Base-by-base conservation (phyloP, 2,113 vertebrate species). In the Sisor rabdophorus region DNA sequence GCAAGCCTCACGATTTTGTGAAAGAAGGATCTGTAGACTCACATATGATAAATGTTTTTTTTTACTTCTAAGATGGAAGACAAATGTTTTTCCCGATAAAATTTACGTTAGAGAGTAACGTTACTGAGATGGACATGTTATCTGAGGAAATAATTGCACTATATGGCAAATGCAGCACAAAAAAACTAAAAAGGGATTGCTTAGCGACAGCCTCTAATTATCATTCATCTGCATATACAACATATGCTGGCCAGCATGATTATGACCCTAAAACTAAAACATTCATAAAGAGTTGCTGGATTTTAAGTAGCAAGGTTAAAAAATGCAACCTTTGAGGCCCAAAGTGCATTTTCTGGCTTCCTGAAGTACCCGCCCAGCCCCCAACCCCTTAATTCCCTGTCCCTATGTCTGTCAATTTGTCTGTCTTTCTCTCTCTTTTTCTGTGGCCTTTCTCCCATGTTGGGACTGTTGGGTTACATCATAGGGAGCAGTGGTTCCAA, bases 281-380 rank as follows among this genome's bases (percentile, higher is more conserved):
- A 89, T 89, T 89, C 87, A 87, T 89, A 89, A 88, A 88, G 89
- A 88, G 86, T 90, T 92, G 91, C 86, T 91, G 87, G 85, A 90
- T 88, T 91, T 89, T 91, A 86, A 90, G 87, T 88, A 89, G 84
- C 64, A 73, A 83, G 89, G 87, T 89, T 89, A 89, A 88, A 87
- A 88, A 87, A 84, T 73, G 80, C 85, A 87, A 87, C 89, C 87
- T 87, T 82, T 75, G 79, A 86, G 87, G 88, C 87, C 89, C 78
- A 79, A 82, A 88, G 86, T 87, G 87, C 80, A 80, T 84, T 78
- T 60, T 61, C 83, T 82, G 81, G 77, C 79, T 86, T 85, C 83
- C 22, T 67, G 22, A 12, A 44, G 40, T 44, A 9, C 40, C 5
- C 9, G 40, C 40, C 40, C 40, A 44, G 40, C 30, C 47, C 36